Base-by-base conservation (phyloP, 2,113 vertebrate species). In the Amia ocellicauda region DNA sequence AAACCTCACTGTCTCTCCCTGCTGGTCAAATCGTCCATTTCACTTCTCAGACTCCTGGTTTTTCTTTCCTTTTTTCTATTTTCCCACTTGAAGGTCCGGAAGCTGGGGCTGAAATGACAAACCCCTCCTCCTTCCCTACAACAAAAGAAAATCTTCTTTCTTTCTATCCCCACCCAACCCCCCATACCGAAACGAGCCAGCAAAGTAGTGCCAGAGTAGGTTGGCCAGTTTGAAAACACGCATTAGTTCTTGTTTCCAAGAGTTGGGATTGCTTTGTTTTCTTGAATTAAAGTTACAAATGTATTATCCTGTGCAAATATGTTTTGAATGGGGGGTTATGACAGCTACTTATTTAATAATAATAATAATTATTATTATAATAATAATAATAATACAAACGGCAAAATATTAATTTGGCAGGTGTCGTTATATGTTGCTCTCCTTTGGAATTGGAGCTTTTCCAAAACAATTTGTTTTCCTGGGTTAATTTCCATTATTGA, bases 1-100 rank as follows among this genome's bases (percentile, higher is more conserved):
- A 49, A 71, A 66, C 70, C 86, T 84, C 84, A 74, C 73, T 85
- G 83, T 78, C 86, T 82, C 86, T 76, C 86, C 80, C 84, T 88
- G 52, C 84, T 65, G 86, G 86, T 64, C 79, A 68, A 68, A 66
- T 23, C 7, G 71, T 47, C 74, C 75, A 81, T 69, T 81, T 82
- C 78, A 75, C 70, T 58, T 58, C 64, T 43, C 42, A 10, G 14
- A 51, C 20, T 53, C 24, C 52, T 60, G 56, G 43, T 19, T 53
- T 66, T 51, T 31, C 1, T n/a, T 54, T 62, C 49, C 61, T 26
- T 58, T 26, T 24, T 43, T 23, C 11, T 20, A 22, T 5, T 53
- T 14, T 43, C 47, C 42, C 31, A 42, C 42, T 55, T 42, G 56
- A 58, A 69, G 20, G 68, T 60, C 68, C 68, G 62, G 51, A 54